Percentiles rank a stretch among this genome's conserved stretches.
These are phyloP conservation scores for Gymnorhina tibicen DNA, from an alignment of 2,113 vertebrate genomes.

Conservation along the genomic window DNA sequence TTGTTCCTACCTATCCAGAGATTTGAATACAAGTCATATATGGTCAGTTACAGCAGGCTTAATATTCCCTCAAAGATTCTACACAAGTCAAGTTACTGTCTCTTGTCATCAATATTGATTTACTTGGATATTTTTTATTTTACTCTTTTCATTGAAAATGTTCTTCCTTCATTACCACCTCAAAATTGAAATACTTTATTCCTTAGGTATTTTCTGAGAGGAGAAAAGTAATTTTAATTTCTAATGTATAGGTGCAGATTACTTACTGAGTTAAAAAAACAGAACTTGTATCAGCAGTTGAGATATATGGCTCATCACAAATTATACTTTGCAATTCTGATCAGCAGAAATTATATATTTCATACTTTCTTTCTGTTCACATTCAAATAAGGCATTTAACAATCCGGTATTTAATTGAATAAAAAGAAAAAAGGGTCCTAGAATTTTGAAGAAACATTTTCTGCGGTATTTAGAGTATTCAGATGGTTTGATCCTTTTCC, in stretches of 20 bases:
- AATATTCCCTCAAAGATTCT: not conserved
- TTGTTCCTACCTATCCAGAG: slow-evolving; percentile 18
- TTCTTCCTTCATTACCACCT: not conserved
- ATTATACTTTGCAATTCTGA: not conserved
- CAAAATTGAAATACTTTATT: not conserved
- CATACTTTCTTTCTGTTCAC: not conserved
- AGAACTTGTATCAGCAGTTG: not conserved
- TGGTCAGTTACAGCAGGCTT: not conserved
- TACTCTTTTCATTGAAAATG: not conserved
- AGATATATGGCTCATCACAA: not conserved
- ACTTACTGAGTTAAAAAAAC: not conserved
- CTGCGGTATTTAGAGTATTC: not conserved
- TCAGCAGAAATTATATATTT: not conserved
- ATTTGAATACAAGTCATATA: not conserved
- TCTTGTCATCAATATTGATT: not conserved
- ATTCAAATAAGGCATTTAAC: not conserved
- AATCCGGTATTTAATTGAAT: not conserved
- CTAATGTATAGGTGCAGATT: not conserved
- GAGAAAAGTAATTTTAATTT: not conserved
- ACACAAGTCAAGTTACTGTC: not conserved
- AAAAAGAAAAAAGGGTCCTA: not conserved
- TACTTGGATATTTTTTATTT: not conserved
- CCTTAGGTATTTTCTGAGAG: not conserved
- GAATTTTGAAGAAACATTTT: not conserved
- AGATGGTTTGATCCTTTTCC: not conserved